These are phyloP conservation scores for Mercenaria mercenaria DNA, from an alignment of 1,140 invertebrate species.

Conservation along the genomic window DNA sequence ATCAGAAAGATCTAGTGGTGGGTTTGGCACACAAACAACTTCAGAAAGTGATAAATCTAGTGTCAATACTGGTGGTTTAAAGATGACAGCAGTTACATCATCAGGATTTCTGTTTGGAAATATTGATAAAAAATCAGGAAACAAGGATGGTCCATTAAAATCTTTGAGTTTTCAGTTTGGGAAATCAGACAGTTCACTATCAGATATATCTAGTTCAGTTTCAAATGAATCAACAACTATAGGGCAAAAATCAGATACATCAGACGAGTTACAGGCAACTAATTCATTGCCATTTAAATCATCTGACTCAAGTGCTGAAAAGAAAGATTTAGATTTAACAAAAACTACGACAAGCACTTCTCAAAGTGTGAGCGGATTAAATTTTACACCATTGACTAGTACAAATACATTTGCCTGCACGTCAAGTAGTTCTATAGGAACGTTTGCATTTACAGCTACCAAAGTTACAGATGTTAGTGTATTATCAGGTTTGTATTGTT, in stretches of 20 bases:
- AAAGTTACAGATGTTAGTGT: conserved; percentile 4
- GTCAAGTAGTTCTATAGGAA: conserved; percentile 18
- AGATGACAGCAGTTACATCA: background rate
- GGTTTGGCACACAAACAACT: background rate
- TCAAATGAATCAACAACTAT: background rate
- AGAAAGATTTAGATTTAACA: too few species aligned
- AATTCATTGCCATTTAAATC: too few species aligned
- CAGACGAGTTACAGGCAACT: background rate
- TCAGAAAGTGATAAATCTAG: background rate
- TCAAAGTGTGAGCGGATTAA: conserved; percentile 9
- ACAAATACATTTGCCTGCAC: background rate
- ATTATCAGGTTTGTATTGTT: background rate
- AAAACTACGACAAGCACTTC: conserved; percentile 2
- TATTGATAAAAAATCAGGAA: conserved; percentile 18
- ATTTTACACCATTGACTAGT: background rate
- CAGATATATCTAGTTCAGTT: background rate
- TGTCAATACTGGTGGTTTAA: conserved; percentile 25
- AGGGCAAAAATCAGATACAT: conserved; percentile 3
- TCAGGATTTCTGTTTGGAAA: background rate
- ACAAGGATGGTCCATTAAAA: background rate
- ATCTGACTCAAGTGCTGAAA: too few species aligned
- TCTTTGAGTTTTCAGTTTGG: conserved; percentile 26
- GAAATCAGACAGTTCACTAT: conserved; percentile 4
- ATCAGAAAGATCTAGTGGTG: background rate
- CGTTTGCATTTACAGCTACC: conserved; percentile 9